Percentiles rank a stretch among this genome's conserved stretches.
These are phyloP conservation scores for Druon quercuslanigerum DNA, from an alignment of 1,140 invertebrate species.

Conservation along the genomic window DNA sequence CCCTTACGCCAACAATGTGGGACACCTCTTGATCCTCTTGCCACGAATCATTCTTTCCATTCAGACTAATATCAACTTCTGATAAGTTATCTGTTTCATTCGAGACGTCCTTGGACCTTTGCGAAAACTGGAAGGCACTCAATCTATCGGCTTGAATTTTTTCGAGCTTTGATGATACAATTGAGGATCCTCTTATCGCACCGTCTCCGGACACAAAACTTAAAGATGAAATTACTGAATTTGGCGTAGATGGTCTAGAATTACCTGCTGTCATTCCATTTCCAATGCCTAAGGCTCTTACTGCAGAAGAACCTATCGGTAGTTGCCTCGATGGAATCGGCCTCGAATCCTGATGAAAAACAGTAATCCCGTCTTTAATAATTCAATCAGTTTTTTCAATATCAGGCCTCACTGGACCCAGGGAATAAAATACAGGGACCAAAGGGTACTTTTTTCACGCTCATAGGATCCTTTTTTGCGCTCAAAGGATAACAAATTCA, in stretches of 20 bases:
- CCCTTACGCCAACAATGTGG: conserved; percentile 57
- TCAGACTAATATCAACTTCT: conserved; percentile 61
- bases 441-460: too few species aligned
- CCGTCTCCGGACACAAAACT: conserved; percentile 34
- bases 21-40: conserved; percentile 77
- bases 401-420: too few species aligned
- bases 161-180: conserved; percentile 64
- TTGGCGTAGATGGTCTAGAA: conserved; percentile 71
- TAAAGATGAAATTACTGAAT: conserved; percentile 32
- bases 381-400: too few species aligned
- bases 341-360: conserved; percentile 65
- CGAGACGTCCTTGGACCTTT: conserved; percentile 45
- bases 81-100: conserved; percentile 55
- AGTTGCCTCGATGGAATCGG: conserved; percentile 65
- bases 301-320: conserved; percentile 78
- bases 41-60: conserved; percentile 68
- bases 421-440: too few species aligned
- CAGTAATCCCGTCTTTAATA: too few species aligned
- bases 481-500: too few species aligned
- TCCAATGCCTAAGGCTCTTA: conserved; percentile 78
- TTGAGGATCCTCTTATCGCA: conserved; percentile 47
- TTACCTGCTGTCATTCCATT: conserved; percentile 63
- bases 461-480: too few species aligned
- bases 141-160: conserved; percentile 69
- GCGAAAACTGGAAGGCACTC: conserved; percentile 44